A percentile compares a stretch with the other conserved stretches of the same genome.
Evolutionary conservation across 2,113 vertebrate species (phyloP).

Genomic region (Istiophorus platypterus): DNA sequence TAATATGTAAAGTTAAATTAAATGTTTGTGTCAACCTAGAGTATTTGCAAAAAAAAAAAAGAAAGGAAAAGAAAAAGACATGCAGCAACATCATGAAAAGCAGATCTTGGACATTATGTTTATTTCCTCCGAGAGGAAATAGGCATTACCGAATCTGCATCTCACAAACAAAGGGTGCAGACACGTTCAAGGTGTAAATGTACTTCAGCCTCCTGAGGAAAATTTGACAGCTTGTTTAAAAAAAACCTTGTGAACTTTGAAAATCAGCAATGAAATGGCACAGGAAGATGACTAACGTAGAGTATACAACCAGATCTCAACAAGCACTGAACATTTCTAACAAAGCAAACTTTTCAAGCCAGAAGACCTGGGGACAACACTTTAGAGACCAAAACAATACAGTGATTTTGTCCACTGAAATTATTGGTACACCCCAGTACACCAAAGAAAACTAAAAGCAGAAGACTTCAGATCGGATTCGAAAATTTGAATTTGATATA

Average conservation of each 20-base stretch:
- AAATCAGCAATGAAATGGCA: not conserved
- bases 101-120: not conserved
- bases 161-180: not conserved
- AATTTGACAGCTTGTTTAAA: not conserved
- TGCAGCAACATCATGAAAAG: not conserved
- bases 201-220: not conserved
- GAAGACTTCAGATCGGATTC: not conserved
- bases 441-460: not conserved
- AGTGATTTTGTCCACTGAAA: no score
- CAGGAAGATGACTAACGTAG: not conserved
- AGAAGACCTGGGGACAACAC: not conserved
- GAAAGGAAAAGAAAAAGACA: not conserved
- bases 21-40: not conserved
- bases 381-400: not conserved
- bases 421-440: no score
- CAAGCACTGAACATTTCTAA: no score
- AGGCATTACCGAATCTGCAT: not conserved
- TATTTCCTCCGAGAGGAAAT: slow-evolving; percentile 15
- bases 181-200: not conserved
- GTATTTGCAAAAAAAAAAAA: not conserved
- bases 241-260: not conserved
- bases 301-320: no score
- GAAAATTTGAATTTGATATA: not conserved
- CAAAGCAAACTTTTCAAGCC: not conserved
- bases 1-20: no score